Evolutionary conservation across 23 tunicate species (phyloP), one percentile per base, ranked within the genome.

Genomic region (Phallusia fumigata): DNA sequence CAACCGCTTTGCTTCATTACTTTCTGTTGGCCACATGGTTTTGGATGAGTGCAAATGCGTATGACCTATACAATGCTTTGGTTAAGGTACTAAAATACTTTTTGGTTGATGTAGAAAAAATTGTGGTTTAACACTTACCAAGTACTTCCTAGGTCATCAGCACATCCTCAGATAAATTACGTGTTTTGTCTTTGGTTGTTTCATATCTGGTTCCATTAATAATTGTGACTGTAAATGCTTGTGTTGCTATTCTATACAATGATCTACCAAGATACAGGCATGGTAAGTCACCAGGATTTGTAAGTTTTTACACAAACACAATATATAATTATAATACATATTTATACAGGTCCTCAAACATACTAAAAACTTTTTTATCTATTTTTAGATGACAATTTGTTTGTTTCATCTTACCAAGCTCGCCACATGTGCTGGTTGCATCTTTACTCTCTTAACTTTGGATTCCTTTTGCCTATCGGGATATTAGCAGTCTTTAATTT

Each of bases 1-100:
- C 58, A 10, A 47, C 86, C 0, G 80, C 80, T 19, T 31, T 83
- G 65, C 58, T 83, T 19, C 86, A 83, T 28, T 83, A 83, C 80
- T 83, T 83, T 33, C 35, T 83, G 33, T 50, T 83, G 35, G 33
- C 80, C 15, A 58, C 86, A 22, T 83, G 86, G 86, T 79, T 79
- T 28, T 83, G 78, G 78, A 83, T 83, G 86, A 47, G 76, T 44
- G 36, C 76, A 18, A 79, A 83, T 49, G 86, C 86, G 5, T 73
- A 73, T 26, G 44, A 35, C 35, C 65, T 83, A 16, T 73, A 36
- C 58, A 34, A 44, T 32, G 36, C 74, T 45, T 24, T 83, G 22
- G 86, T 83, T 19, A 53, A 31, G 69, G 36, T 79, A 58, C 11
- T 0, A 33, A 74, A 74, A 1, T 19, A 35, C 33, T 72, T 72